Evolutionary conservation across 1,140 invertebrate genomes (phyloP).

Genomic region (Acyrthosiphon pisum): DNA sequence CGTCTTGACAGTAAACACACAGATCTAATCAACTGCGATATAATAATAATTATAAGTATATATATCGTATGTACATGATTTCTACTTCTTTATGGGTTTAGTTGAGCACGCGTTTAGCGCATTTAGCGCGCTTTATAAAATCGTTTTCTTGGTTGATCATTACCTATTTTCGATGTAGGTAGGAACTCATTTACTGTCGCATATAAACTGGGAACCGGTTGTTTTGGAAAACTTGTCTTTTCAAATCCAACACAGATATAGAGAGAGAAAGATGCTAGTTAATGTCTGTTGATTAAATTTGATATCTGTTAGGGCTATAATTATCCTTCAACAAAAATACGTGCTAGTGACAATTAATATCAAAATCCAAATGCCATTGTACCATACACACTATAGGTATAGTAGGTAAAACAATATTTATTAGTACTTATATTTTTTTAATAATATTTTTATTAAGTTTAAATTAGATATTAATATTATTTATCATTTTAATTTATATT

Average conservation of each 20-base stretch:
- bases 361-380: not conserved
- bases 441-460: not conserved
- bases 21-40: conserved; percentile 16
- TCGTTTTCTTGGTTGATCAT: conserved; percentile 41
- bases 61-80: conserved; percentile 28
- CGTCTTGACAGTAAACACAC: conserved; percentile 33
- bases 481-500: not conserved
- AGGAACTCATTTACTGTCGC: not conserved
- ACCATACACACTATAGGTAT: not conserved
- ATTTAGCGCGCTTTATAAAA: conserved; percentile 25
- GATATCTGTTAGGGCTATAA: conserved; percentile 14
- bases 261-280: not conserved
- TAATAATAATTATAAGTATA: conserved; percentile 41
- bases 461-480: not conserved
- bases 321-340: not conserved
- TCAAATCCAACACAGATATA: not conserved
- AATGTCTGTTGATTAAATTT: conserved; percentile 26
- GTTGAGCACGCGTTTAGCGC: no score
- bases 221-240: conserved; percentile 55
- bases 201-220: conserved; percentile 45
- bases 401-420: not conserved
- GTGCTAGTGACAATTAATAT: not conserved
- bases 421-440: not conserved
- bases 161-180: conserved; percentile 49
- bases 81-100: conserved; percentile 43